Conservation (phyloP, 2,797 vertebrate species). For the Picus viridis region DNA sequence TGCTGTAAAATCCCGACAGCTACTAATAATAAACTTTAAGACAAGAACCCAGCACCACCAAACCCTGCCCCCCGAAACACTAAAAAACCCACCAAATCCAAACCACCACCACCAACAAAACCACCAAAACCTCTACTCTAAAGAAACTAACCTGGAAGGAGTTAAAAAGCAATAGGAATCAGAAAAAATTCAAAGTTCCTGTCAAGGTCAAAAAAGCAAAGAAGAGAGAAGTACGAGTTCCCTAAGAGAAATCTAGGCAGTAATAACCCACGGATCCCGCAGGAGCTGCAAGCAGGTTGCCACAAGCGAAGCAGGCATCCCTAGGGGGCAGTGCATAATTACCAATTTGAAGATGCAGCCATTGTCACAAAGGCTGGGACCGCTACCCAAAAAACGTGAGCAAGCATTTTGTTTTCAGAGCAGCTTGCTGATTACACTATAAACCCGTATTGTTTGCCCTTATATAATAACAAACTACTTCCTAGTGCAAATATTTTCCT, state of each 20-base stretch:
- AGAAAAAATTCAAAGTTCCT: not conserved
- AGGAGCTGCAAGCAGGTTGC: constrained; percentile 46
- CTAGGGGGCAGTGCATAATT: constrained; percentile 78
- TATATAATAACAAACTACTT: not conserved
- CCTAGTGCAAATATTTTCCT: not conserved
- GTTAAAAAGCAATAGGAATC: not conserved
- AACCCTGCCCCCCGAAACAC: too few species aligned
- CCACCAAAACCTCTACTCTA: too few species aligned
- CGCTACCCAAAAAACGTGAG: constrained; percentile 11
- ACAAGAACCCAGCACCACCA: not conserved
- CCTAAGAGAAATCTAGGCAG: not conserved
- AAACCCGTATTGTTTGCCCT: not conserved
- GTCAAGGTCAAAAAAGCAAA: not conserved
- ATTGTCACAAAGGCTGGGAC: constrained; percentile 34
- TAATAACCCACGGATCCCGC: constrained; percentile 31
- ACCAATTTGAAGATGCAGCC: constrained; percentile 56
- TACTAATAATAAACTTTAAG: not conserved
- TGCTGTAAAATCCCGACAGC: not conserved
- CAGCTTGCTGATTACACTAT: not conserved
- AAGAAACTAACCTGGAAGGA: not conserved
- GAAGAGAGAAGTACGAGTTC: not conserved
- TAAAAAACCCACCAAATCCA: too few species aligned
- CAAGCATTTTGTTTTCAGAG: constrained; percentile 11
- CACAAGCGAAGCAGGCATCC: constrained; percentile 60
- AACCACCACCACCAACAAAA: not conserved